A percentile compares a stretch with the other conserved stretches of the same genome.
Evolutionary conservation across 2,113 vertebrate species (phyloP).

Genomic region (Cnemophilus loriae): DNA sequence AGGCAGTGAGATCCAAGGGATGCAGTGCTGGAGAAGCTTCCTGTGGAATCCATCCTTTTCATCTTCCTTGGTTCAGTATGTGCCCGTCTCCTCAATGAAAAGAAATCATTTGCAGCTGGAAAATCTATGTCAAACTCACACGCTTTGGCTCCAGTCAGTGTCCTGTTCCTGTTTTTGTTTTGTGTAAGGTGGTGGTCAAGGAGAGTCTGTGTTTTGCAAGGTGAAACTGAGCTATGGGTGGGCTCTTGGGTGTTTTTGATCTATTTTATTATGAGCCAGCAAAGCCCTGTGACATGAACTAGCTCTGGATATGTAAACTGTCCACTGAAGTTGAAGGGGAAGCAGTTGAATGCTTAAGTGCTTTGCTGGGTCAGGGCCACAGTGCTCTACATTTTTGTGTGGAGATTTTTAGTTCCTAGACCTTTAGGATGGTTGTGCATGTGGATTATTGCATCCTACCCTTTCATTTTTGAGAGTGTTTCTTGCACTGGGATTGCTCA

Average conservation of each 20-base stretch:
- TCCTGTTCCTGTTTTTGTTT: neutral
- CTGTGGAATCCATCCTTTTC: neutral
- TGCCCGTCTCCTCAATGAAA: neutral
- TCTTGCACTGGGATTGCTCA: neutral
- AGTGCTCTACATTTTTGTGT: neutral
- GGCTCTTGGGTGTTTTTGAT: neutral
- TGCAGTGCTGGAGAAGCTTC: neutral
- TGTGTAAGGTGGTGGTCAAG: neutral
- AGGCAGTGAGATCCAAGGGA: neutral
- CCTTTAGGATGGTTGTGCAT: neutral
- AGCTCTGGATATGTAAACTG: neutral
- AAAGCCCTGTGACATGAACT: neutral
- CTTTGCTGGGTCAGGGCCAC: conserved; percentile 20
- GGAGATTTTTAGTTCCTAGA: neutral
- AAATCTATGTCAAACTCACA: neutral
- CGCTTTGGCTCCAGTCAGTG: neutral
- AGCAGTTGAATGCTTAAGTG: neutral
- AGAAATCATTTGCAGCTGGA: neutral
- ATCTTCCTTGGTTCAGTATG: neutral
- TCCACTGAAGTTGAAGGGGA: neutral
- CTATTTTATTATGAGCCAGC: neutral
- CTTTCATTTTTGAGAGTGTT: neutral
- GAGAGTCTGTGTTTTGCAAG: neutral
- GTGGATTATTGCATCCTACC: neutral
- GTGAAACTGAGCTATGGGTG: neutral